Conservation (phyloP, 2,888 invertebrate species). For the Nomada goodeniana region DNA sequence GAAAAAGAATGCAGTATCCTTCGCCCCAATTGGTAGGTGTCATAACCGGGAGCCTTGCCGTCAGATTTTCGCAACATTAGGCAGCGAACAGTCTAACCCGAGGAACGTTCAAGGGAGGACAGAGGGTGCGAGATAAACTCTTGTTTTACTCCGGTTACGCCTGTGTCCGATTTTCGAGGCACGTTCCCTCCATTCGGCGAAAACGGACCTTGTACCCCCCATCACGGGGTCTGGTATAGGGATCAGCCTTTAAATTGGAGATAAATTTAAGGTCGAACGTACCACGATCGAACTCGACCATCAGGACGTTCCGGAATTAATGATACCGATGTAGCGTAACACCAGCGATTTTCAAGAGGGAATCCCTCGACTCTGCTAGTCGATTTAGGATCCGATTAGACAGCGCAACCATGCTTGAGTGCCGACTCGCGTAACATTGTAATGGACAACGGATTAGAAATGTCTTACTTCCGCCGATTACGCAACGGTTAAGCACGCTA, state of each 20-base stretch:
- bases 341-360: conserved; percentile 12
- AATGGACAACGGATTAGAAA: conserved; percentile 35
- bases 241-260: conserved; percentile 13
- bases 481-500: background rate
- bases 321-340: conserved; percentile 34
- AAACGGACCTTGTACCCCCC: background rate
- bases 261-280: conserved; percentile 18
- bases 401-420: conserved; percentile 3
- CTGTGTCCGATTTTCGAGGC: background rate
- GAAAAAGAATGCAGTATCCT: background rate
- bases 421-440: background rate
- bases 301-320: conserved; percentile 38
- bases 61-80: conserved; percentile 23
- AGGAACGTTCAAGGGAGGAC: conserved; percentile 15
- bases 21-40: background rate
- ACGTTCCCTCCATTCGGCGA: background rate
- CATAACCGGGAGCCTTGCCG: background rate
- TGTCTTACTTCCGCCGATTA: background rate
- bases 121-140: background rate
- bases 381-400: conserved; percentile 33
- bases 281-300: conserved; percentile 26
- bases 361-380: background rate
- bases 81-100: conserved; percentile 32
- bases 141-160: background rate
- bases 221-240: background rate